Evolutionary conservation across 64 coral and sea anemone species (phyloP), one percentile per base, ranked within the genome.

Genomic region (Platygyra sinensis): DNA sequence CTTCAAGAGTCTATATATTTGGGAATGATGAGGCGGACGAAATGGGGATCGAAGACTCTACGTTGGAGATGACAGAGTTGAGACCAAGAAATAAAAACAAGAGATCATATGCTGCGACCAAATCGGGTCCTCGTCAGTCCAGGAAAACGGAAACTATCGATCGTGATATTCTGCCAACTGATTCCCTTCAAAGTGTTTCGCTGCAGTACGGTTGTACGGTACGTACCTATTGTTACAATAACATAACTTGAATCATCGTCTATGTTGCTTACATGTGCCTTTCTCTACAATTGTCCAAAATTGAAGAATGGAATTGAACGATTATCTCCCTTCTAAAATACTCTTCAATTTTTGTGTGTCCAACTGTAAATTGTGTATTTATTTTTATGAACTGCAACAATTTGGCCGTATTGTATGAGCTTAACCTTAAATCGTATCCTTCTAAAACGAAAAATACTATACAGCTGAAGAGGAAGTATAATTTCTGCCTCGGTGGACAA

Each of bases 191-290:
- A 79, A 82, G 88, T 87, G 91, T 97, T 55, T 92, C 95, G 2
- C 73, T 97, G 71, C 86, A 94, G 27, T 96, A 93, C 60, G 95
- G 95, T 62, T 96, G 95, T 77, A 94, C 95, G 91, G 95, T 96
- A 86, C 61, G 95, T 87, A 55, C 2, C 22, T 27, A 30, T 65
- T 18, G 24, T 28, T 69, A 11, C 25, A n/a, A 69, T 69, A n/a
- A 24, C 5, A 5, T 29, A n/a, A n/a, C 65, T 69, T 69, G 10
- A 27, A n/a, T n/a, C 22, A 25, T 27, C 25, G 22, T n/a, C 22
- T 69, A 28, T 69, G n/a, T 69, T 69, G 22, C 10, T 27, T 69
- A 69, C 22, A 69, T 11, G 10, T 69, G 65, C 9, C 22, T 57
- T 57, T 57, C 54, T 12, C 10, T 57, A 12, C 15, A 57, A 57